Conservation (phyloP, 1,140 invertebrate genomes). For the Pseudomyrmex concolor region DNA sequence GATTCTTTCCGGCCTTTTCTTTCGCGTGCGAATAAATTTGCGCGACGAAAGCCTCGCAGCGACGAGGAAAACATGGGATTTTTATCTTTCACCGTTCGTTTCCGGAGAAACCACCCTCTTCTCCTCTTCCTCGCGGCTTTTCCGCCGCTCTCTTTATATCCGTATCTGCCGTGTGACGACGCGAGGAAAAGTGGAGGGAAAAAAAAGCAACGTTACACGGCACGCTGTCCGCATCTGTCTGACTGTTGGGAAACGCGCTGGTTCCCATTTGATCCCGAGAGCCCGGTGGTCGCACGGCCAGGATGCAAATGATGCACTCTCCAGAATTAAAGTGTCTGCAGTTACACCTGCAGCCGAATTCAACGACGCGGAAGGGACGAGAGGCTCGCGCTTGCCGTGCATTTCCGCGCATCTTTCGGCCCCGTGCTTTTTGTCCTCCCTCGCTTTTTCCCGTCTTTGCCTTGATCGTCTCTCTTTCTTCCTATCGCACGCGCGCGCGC, state of each 20-base stretch:
- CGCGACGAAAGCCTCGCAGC: not conserved
- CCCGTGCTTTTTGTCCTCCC: conserved; percentile 1
- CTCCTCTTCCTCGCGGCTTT: not conserved
- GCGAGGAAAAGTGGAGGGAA: conserved; percentile 15
- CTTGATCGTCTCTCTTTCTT: conserved; percentile 11
- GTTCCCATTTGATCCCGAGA: conserved; percentile 61
- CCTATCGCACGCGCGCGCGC: not conserved
- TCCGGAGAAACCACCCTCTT: not conserved
- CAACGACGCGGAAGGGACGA: conserved; percentile 63
- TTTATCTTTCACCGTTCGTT: conserved; percentile 49
- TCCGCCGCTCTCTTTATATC: not conserved
- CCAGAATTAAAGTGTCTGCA: conserved; percentile 81
- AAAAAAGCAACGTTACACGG: conserved; percentile 13
- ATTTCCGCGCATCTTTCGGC: conserved; percentile 36
- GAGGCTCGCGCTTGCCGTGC: conserved; percentile 48
- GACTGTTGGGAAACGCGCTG: conserved; percentile 47
- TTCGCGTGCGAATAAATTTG: conserved; percentile 10
- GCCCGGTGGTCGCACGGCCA: conserved; percentile 61
- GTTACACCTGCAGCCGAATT: conserved; percentile 68
- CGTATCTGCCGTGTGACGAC: conserved; percentile 38
- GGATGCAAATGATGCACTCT: conserved; percentile 84
- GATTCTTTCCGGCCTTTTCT: not conserved
- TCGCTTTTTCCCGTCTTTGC: conserved; percentile 42
- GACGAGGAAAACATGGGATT: conserved; percentile 26
- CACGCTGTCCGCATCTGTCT: conserved; percentile 50